These are phyloP conservation scores for Tetanocera ferruginea DNA, from an alignment of 2,888 invertebrate species.

Conservation along the genomic window DNA sequence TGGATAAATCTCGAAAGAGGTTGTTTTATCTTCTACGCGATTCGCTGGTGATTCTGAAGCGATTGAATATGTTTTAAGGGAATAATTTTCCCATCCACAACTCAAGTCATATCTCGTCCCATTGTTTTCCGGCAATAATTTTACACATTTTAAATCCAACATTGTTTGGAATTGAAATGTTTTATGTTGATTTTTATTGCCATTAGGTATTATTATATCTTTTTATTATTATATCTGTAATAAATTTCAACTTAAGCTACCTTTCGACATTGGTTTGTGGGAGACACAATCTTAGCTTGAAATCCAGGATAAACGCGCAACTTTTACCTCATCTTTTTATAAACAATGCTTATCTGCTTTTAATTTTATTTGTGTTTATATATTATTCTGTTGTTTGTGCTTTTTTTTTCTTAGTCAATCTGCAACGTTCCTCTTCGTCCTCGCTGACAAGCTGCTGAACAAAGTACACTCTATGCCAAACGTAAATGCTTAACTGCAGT, in stretches of 20 bases:
- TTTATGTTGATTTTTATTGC: slow-evolving; percentile 4
- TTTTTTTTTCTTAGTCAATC: neutral
- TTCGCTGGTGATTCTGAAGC: too few relatives aligned
- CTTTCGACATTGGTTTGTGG: neutral
- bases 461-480: neutral
- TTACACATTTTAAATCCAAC: too few relatives aligned
- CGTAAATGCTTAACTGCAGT: slow-evolving; percentile 4
- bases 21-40: too few relatives aligned
- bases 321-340: slow-evolving; percentile 7
- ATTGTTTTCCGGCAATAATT: too few relatives aligned
- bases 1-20: too few relatives aligned
- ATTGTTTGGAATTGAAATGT: neutral
- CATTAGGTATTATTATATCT: neutral
- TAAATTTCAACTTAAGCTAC: neutral
- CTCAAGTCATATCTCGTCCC: too few relatives aligned
- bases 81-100: too few relatives aligned
- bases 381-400: neutral
- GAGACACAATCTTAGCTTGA: neutral
- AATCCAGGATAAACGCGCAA: neutral
- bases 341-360: slow-evolving; percentile 17
- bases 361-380: neutral
- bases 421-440: too few relatives aligned
- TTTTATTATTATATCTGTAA: slow-evolving; percentile 21
- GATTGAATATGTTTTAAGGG: too few relatives aligned
- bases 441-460: neutral